phyloP scores from a whole-genome alignment of 2,888 invertebrate genomes.

The Bibio marci region DNA sequence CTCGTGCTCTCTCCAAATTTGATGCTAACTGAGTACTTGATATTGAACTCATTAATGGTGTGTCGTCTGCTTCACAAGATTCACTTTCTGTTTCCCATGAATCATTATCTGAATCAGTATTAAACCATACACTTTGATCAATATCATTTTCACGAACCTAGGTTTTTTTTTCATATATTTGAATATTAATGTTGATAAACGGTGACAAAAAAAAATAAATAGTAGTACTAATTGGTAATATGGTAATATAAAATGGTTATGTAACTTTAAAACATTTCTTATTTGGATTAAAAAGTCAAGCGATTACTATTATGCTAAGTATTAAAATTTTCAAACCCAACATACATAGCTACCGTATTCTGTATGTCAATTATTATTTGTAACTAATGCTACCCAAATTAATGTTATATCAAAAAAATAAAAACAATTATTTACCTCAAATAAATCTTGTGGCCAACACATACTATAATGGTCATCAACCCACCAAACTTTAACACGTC shows the following conservation, averaged over 20 bases:
- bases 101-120: slow-evolving; percentile 50
- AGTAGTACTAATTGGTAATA: too few relatives aligned
- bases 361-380: too few relatives aligned
- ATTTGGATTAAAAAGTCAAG: too few relatives aligned
- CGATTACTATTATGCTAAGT: too few relatives aligned
- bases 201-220: too few relatives aligned
- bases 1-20: slow-evolving; percentile 58
- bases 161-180: too few relatives aligned
- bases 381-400: too few relatives aligned
- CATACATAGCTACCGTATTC: too few relatives aligned
- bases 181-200: too few relatives aligned
- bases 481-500: slow-evolving; percentile 82
- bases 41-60: slow-evolving; percentile 30
- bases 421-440: slow-evolving; percentile 33
- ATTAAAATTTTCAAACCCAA: neutral
- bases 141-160: slow-evolving; percentile 56
- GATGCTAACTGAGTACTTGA: slow-evolving; percentile 51
- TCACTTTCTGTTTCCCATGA: slow-evolving; percentile 74
- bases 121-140: slow-evolving; percentile 55
- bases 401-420: too few relatives aligned
- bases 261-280: too few relatives aligned
- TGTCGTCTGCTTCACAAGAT: slow-evolving; percentile 28
- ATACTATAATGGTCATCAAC: slow-evolving; percentile 67
- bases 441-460: slow-evolving; percentile 87
- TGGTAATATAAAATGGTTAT: too few relatives aligned